A percentile compares a stretch with the other conserved stretches of the same genome.
Conservation (phyloP, 2,113 vertebrate genomes). For the Candoia aspera region DNA sequence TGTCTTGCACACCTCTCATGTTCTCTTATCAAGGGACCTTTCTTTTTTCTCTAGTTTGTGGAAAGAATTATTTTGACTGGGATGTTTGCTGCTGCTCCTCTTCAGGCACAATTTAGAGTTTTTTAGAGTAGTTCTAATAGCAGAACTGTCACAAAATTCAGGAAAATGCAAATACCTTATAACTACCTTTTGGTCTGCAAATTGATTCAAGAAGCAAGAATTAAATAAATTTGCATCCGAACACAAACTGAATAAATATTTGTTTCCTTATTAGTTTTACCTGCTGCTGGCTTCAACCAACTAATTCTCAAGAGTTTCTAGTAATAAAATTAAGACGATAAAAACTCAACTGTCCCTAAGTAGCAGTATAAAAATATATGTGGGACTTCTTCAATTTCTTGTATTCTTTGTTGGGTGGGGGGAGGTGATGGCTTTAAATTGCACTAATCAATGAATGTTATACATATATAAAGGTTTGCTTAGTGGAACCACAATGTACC, state of each 20-base stretch:
- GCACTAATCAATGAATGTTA: not conserved
- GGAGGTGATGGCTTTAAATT: not conserved
- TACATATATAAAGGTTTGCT: not conserved
- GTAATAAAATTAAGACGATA: not conserved
- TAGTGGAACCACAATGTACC: not conserved
- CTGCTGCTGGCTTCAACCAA: not conserved
- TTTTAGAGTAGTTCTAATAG: not conserved
- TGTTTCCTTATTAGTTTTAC: not conserved
- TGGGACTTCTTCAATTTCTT: not conserved
- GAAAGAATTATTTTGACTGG: not conserved
- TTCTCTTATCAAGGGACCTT: not conserved
- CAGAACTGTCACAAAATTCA: not conserved
- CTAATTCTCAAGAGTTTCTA: not conserved
- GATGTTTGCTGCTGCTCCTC: not conserved
- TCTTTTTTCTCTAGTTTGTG: not conserved
- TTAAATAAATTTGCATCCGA: not conserved
- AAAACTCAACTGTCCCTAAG: not conserved
- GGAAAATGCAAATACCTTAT: not conserved
- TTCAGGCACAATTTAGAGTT: not conserved
- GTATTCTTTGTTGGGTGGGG: not conserved
- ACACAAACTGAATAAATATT: not conserved
- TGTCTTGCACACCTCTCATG: not conserved
- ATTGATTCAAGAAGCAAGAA: not conserved
- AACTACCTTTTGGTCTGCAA: not conserved
- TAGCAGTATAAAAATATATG: not conserved